phyloP scores from a whole-genome alignment of 2,113 vertebrate genomes.

The Ranitomeya imitator region DNA sequence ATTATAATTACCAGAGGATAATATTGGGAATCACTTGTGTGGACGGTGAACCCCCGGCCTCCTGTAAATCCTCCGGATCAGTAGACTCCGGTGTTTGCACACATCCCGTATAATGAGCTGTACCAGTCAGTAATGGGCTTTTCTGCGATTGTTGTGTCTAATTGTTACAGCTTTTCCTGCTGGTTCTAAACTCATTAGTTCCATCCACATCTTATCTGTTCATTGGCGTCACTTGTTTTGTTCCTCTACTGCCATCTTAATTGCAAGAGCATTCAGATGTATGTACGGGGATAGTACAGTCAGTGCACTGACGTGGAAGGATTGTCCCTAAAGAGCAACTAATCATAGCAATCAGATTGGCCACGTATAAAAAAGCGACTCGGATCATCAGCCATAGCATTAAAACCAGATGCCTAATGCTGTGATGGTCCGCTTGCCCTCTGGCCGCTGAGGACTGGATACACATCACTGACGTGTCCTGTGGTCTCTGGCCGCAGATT shows the following conservation, averaged over 20 bases:
- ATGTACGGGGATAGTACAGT: neutral
- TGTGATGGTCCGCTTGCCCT: no score
- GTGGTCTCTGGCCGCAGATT: no score
- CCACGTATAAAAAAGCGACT: neutral
- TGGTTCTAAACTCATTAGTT: conserved; percentile 30
- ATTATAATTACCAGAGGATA: neutral
- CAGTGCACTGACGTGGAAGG: neutral
- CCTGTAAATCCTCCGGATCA: neutral
- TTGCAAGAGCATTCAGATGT: neutral
- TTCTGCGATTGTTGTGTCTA: conserved; percentile 31
- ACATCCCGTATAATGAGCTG: conserved; percentile 10
- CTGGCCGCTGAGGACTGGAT: no score
- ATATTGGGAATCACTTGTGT: neutral
- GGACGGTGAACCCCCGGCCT: neutral
- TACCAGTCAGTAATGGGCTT: conserved; percentile 21
- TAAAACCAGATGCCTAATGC: no score
- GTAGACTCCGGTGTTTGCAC: neutral
- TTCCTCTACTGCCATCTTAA: neutral
- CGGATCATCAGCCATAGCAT: no score
- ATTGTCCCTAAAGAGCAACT: neutral
- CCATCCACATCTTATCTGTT: conserved; percentile 22
- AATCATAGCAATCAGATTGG: neutral
- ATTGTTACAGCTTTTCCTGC: conserved; percentile 32
- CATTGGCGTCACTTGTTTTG: neutral
- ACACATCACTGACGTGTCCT: no score